Base-by-base conservation (phyloP, 2,113 vertebrate genomes). In the Grallaria varia region DNA sequence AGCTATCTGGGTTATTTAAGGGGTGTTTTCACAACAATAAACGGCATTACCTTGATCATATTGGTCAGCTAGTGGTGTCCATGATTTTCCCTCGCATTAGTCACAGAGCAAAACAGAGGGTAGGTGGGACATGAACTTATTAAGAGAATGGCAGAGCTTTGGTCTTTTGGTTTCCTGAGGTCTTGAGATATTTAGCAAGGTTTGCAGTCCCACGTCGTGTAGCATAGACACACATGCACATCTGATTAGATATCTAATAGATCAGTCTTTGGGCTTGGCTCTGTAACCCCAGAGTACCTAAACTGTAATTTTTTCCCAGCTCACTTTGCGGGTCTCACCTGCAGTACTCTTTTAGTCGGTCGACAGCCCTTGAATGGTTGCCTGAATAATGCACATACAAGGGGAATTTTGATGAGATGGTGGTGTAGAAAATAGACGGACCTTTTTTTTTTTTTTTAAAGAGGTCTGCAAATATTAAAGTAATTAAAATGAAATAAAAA, bases 381-480 rank as follows among this genome's bases (percentile, higher is more conserved):
- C 31, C 27, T 66, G 42, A 89, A 79, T 27, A 62, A 56, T 33
- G 37, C 12, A 27, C 20, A 10, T 39, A 37, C 13, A 45, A 40
- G 44, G 31, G 20, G 22, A 72, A 91, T 79, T 87, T 30, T 25
- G 85, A 85, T 76, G 25, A 91, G n/a, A 81, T 74, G 31, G 23
- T 6, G 1, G 60, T 39, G 45, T 39, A 88, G 78, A 83, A 85
- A 85, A 72, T 28, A 93, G 31, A 75, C 17, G 28, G 53, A 49
- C 12, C 8, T 47, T 75, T 87, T 89, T 87, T 81, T 87, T 81
- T 40, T 50, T 71, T 89, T 75, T 47, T 63, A 47, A 84, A 84
- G 47, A 53, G 40, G 45, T 83, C 56, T 91, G 44, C 37, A 94
- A 87, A 91, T 87, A 93, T 60, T 85, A 78, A 91, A 82, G 40